Evolutionary conservation across 1,140 invertebrate genomes (phyloP), one percentile per base, ranked within the genome.

Genomic region (Asobara japonica): DNA sequence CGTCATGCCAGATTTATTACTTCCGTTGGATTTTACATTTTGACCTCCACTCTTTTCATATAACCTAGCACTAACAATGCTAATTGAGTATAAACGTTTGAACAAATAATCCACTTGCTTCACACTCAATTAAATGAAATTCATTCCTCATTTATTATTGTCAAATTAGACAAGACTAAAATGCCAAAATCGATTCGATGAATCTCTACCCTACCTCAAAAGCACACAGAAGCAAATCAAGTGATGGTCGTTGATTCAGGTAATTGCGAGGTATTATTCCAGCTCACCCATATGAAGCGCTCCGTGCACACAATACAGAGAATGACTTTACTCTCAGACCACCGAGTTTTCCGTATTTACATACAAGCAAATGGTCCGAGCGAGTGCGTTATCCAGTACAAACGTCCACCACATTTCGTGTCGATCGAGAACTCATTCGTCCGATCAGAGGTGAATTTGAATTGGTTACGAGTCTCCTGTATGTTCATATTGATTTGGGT

Each of bases 261-360:
- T 71, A 71, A 71, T 71, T 71, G 69, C 41, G 51, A 62, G 29
- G 22, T 45, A 71, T 71, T 71, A 71, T 71, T 71, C 30, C 61
- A 71, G 62, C 62, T 65, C 62, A 62, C 41, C 62, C 62, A 30
- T 45, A 69, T 48, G 29, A 8, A 69, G 16, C 16, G 29, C 18
- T 16, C 31, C 18, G 22, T 56, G 56, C 11, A 31, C 33, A 30
- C 25, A 36, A 69, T 25, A 60, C 11, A 69, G 48, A 61, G 45
- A n/a, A 56, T 56, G 22, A 33, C 48, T 69, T 56, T 69, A 56
- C 33, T 60, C n/a, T 38, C 69, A 16, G 22, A 38, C 62, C 61
- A 71, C 61, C 33, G 25, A 16, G 27, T 65, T 65, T 36, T 65
- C 30, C 61, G 6, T 65, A 71, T 65, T 71, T 71, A 71, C 62